Conservation (phyloP, 2,113 vertebrate species). For the Solea solea region DNA sequence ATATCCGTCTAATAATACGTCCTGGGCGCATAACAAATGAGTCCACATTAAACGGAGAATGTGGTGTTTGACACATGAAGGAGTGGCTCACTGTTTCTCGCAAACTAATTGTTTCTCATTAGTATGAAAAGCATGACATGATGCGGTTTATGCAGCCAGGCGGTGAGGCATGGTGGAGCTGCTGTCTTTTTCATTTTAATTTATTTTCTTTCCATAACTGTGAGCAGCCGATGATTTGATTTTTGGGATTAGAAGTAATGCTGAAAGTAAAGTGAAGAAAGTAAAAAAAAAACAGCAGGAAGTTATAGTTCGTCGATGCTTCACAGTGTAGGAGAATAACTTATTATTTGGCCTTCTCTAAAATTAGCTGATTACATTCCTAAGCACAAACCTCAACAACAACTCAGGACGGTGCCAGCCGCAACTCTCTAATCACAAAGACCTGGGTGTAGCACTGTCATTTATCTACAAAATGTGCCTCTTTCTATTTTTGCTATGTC, state of each 20-base stretch:
- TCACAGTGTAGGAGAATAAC: too few species aligned
- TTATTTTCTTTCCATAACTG: background rate
- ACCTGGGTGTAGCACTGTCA: too few species aligned
- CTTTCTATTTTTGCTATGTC: too few species aligned
- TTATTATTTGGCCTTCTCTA: too few species aligned
- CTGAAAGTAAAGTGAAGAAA: background rate
- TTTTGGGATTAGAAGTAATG: constrained; percentile 1
- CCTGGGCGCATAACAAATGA: constrained; percentile 67
- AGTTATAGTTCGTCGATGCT: background rate
- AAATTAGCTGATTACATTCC: too few species aligned
- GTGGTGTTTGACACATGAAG: constrained; percentile 60
- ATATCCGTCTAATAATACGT: constrained; percentile 67
- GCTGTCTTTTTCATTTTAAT: background rate
- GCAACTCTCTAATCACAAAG: too few species aligned
- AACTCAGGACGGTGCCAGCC: too few species aligned
- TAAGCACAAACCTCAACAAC: too few species aligned
- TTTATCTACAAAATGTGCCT: too few species aligned
- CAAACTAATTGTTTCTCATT: constrained; percentile 72
- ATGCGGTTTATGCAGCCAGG: constrained; percentile 45
- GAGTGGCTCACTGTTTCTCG: constrained; percentile 53
- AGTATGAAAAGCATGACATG: constrained; percentile 67
- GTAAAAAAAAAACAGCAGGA: background rate
- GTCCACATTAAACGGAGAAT: constrained; percentile 54
- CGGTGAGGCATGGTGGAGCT: constrained; percentile 33
- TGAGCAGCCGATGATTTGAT: background rate